Conservation (phyloP, 2,888 invertebrate species). For the Drosophila formosana region DNA sequence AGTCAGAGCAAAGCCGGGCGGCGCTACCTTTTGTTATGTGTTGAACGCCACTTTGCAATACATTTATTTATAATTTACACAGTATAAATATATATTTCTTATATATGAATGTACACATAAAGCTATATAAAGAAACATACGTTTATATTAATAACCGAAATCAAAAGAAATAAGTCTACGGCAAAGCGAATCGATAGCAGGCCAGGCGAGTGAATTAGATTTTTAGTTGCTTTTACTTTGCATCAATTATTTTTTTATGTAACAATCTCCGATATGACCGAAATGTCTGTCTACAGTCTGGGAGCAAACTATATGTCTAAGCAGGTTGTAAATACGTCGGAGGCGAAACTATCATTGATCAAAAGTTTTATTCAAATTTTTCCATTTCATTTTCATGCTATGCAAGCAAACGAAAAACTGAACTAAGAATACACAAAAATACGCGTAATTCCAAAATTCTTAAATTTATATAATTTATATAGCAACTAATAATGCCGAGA, state of each 20-base stretch:
- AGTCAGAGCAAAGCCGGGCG: slow-evolving; percentile 73
- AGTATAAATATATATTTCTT: slow-evolving; percentile 22
- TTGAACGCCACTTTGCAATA: slow-evolving; percentile 73
- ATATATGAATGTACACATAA: slow-evolving; percentile 29
- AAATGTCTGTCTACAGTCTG: slow-evolving; percentile 33
- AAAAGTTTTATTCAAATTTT: slow-evolving; percentile 8
- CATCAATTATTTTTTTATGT: neutral
- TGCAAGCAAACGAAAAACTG: slow-evolving; percentile 48
- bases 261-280: slow-evolving; percentile 14
- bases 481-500: slow-evolving; percentile 42
- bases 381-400: slow-evolving; percentile 20
- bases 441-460: slow-evolving; percentile 71
- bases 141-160: slow-evolving; percentile 60
- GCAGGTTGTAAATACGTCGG: slow-evolving; percentile 55
- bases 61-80: slow-evolving; percentile 68
- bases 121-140: slow-evolving; percentile 30
- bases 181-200: slow-evolving; percentile 30
- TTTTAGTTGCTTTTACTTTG: slow-evolving; percentile 45
- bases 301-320: slow-evolving; percentile 17
- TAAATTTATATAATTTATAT: slow-evolving; percentile 64
- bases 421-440: slow-evolving; percentile 44
- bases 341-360: slow-evolving; percentile 24
- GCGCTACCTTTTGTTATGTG: slow-evolving; percentile 61
- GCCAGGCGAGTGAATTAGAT: slow-evolving; percentile 56
- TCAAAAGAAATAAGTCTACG: slow-evolving; percentile 63